Evolutionary conservation across 2,888 invertebrate species (phyloP).

Genomic region (Chloroclysta siterata): DNA sequence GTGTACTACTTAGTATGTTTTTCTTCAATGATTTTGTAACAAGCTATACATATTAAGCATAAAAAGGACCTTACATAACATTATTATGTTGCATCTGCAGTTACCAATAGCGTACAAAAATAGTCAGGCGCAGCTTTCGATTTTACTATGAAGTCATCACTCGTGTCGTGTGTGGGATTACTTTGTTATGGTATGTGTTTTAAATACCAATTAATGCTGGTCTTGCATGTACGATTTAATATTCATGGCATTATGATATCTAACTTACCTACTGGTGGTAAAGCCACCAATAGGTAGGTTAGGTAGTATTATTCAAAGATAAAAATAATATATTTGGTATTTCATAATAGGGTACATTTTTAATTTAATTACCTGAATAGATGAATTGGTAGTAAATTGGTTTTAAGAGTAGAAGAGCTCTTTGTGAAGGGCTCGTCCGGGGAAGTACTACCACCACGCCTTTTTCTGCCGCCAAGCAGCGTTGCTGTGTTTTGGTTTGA

Average conservation of each 20-base stretch:
- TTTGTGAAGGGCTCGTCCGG: no score
- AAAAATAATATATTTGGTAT: no score
- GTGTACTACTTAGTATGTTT: neutral
- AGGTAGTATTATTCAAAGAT: no score
- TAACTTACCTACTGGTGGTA: no score
- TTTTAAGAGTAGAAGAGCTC: no score
- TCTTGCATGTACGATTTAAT: slow-evolving; percentile 1
- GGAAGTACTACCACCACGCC: no score
- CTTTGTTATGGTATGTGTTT: slow-evolving; percentile 45
- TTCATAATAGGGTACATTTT: no score
- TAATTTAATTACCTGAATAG: no score
- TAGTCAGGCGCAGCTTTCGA: slow-evolving; percentile 64
- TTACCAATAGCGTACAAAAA: slow-evolving; percentile 38
- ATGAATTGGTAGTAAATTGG: no score
- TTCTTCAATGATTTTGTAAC: neutral
- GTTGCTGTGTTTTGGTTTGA: no score
- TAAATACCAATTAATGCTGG: slow-evolving; percentile 32
- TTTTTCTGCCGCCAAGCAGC: no score
- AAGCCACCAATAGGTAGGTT: no score
- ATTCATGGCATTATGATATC: neutral
- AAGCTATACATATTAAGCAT: slow-evolving; percentile 3
- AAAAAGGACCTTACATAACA: slow-evolving; percentile 20
- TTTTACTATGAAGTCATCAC: slow-evolving; percentile 76
- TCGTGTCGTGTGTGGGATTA: slow-evolving; percentile 49
- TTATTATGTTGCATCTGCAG: slow-evolving; percentile 26